Evolutionary conservation across 2,888 invertebrate species (phyloP), one percentile per base, ranked within the genome.

Genomic region (Caenorhabditis panamensis): DNA sequence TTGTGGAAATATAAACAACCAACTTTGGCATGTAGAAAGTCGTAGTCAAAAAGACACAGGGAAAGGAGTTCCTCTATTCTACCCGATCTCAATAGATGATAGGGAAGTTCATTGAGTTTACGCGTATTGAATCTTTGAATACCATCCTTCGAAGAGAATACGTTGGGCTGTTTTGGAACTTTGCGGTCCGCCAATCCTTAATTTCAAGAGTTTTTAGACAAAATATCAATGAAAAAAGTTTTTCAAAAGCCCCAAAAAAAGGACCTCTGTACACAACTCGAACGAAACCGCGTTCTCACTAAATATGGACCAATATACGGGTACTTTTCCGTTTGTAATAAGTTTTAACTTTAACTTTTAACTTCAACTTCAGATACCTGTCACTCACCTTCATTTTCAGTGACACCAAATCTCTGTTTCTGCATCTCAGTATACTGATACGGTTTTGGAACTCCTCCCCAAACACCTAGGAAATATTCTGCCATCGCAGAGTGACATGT

Each of bases 401-500:
- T 90, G 3, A 93, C 88, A 3, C 90, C 91, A 79, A 91, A 91
- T 92, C 85, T 64, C 91, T 97, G 96, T 36, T 96, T 93, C 91
- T 98, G 98, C 82, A 97, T 96, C 92, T 97, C 97, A 0, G 97
- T 97, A 90, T 95, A 99, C 89, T 96, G 96, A 76, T 89, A 88
- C 0, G 97, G 97, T 89, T 98, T 98, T 0, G 96, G 95, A 36
- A 93, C 94, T 0, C 97, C 97, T 0, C 97, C 97, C 87, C 88
- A 88, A 24, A 87, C 84, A 13, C 88, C 88, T 24, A 97, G 93
- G 91, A 96, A 99, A 91, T 98, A 99, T 92, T 99, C 98, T 1
- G 98, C 97, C 84, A 97, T 96, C 93, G 95, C 96, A 0, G 97
- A 96, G 91, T 99, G 98, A 91, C 97, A 97, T 91, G 96, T 96